Evolutionary conservation across 2,113 vertebrate species (phyloP).

Genomic region (Apaloderma vittatum): DNA sequence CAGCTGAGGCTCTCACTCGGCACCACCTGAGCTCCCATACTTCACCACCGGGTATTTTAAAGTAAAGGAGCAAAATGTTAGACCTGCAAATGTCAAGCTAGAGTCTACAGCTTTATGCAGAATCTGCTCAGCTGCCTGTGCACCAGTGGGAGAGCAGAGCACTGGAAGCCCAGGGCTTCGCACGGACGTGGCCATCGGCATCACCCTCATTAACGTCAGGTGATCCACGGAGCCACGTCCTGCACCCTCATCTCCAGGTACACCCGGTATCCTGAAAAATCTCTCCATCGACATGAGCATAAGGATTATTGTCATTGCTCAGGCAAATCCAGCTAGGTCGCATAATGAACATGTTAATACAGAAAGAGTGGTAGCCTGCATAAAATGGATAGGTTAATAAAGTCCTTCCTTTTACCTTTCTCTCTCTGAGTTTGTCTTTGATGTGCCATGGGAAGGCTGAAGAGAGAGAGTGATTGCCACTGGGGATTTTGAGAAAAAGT

Average conservation of each 20-base stretch:
- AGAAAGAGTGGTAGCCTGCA: conserved; percentile 1
- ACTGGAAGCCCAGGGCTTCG: not conserved
- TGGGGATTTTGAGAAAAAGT: conserved; percentile 29
- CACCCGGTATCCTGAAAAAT: not conserved
- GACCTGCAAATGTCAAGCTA: not conserved
- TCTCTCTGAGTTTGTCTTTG: conserved; percentile 32
- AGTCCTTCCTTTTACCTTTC: conserved; percentile 14
- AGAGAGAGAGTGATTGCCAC: conserved; percentile 5
- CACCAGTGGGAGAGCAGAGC: not conserved
- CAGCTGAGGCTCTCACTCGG: not conserved
- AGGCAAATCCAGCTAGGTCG: conserved; percentile 6
- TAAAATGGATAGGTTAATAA: conserved; percentile 28
- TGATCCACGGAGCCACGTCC: not conserved
- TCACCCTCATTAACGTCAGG: not conserved
- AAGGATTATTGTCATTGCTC: not conserved
- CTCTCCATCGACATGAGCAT: accelerated
- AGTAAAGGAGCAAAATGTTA: not conserved
- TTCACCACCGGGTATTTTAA: not conserved
- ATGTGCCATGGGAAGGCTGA: conserved; percentile 10
- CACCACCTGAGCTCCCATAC: not conserved
- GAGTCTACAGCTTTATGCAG: not conserved
- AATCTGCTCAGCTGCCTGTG: not conserved
- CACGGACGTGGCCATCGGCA: not conserved
- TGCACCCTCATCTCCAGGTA: not conserved
- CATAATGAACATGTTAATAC: not conserved